Percentiles rank a stretch among this genome's conserved stretches.
Conservation (phyloP, 2,888 invertebrate genomes). For the Hipparchia semele region DNA sequence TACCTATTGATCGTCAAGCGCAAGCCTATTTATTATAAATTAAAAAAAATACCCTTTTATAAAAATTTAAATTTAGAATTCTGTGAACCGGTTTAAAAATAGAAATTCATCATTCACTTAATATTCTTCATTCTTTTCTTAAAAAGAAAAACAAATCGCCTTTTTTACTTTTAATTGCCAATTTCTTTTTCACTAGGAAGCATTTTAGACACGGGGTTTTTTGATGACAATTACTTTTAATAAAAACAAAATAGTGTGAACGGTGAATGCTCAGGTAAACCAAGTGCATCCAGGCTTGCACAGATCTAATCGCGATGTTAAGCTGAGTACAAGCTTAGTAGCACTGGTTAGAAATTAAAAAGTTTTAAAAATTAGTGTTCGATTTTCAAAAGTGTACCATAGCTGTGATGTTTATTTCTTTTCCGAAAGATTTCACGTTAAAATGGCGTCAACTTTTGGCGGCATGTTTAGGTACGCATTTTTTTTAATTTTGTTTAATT, state of each 20-base stretch:
- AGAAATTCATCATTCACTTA: background rate
- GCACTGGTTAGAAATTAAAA: conserved; percentile 30
- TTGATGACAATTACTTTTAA: conserved; percentile 17
- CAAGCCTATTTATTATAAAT: too few species aligned
- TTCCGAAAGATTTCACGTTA: conserved; percentile 57
- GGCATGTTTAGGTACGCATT: conserved; percentile 70
- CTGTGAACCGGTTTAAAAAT: background rate
- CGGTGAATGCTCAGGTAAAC: conserved; percentile 38
- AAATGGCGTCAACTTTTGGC: conserved; percentile 79
- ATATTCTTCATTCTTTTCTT: background rate
- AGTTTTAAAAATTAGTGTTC: conserved; percentile 35
- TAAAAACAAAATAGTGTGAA: conserved; percentile 56
- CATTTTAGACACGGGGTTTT: conserved; percentile 10
- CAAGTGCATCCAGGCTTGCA: conserved; percentile 7
- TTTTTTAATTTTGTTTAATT: conserved; percentile 16
- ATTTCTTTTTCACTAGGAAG: conserved; percentile 25
- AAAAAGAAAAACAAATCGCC: background rate
- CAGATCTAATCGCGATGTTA: conserved; percentile 58
- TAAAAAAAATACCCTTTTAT: too few species aligned
- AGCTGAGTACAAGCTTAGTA: conserved; percentile 53
- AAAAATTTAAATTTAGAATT: background rate
- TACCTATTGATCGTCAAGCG: too few species aligned
- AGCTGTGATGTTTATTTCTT: conserved; percentile 57
- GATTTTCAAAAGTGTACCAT: conserved; percentile 27
- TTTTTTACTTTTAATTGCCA: conserved; percentile 21